Percentiles rank a stretch among this genome's conserved stretches.
Conservation (phyloP, 1,140 invertebrate species). For the Prorops nasuta region DNA sequence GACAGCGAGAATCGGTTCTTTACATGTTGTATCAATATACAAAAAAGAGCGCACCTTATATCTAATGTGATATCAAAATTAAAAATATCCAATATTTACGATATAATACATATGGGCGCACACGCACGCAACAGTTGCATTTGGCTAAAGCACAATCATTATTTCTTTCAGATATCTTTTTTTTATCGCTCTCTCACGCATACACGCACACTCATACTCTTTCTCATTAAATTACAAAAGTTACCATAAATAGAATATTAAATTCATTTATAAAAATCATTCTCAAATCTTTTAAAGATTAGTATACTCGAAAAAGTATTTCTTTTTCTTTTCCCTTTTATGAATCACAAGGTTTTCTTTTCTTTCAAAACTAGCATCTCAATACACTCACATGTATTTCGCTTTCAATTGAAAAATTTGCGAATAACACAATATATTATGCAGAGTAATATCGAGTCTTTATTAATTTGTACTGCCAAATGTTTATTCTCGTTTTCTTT, state of each 20-base stretch:
- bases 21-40: slow-evolving; percentile 46
- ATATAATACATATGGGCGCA: slow-evolving; percentile 29
- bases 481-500: slow-evolving; percentile 7
- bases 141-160: slow-evolving; percentile 11
- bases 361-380: slow-evolving; percentile 1
- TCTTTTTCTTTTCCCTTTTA: slow-evolving; percentile 3
- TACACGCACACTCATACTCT: no score
- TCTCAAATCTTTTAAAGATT: no score
- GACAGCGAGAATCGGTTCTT: slow-evolving; percentile 22
- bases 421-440: no score
- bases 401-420: no score
- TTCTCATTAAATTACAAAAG: no score
- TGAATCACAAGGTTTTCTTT: slow-evolving; percentile 2
- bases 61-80: slow-evolving; percentile 32
- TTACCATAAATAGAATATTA: no score
- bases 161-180: no score
- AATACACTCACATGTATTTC: slow-evolving; percentile 8
- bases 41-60: slow-evolving; percentile 32
- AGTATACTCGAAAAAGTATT: no score
- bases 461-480: slow-evolving; percentile 38
- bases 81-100: slow-evolving; percentile 29
- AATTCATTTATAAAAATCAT: no score
- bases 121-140: slow-evolving; percentile 17
- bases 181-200: no score
- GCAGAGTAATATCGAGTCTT: slow-evolving; percentile 19